Evolutionary conservation across 92 coral and sea anemone species (phyloP).

Genomic region (Virgularia gustaviana): DNA sequence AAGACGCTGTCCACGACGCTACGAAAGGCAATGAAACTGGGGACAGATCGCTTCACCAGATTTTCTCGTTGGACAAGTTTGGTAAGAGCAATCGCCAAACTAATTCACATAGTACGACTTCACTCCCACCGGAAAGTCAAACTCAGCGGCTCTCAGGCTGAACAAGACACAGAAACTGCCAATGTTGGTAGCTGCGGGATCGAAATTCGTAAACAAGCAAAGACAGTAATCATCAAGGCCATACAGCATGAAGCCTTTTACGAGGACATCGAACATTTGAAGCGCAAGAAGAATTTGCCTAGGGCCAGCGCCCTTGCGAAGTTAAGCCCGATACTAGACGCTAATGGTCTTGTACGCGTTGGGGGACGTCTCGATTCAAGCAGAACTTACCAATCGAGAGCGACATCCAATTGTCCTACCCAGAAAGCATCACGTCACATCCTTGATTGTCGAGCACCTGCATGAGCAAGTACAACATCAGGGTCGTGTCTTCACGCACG

Average conservation of each 20-base stretch:
- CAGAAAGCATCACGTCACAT: constrained; percentile 30
- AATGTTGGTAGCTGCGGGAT: not conserved
- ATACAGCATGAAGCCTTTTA: constrained; percentile 30
- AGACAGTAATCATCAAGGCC: constrained; percentile 19
- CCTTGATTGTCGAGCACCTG: constrained; percentile 15
- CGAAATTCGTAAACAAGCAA: not conserved
- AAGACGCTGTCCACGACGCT: constrained; percentile 8
- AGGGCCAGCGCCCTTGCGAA: constrained; percentile 33
- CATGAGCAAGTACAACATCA: constrained; percentile 49
- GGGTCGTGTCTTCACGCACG: constrained; percentile 51
- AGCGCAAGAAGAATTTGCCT: constrained; percentile 12
- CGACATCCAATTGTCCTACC: constrained; percentile 52
- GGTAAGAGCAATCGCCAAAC: not conserved
- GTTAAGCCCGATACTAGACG: constrained; percentile 37
- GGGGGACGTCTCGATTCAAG: constrained; percentile 42
- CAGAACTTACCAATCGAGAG: constrained; percentile 33
- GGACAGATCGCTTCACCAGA: constrained; percentile 29
- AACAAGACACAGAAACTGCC: not conserved
- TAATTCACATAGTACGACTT: not conserved
- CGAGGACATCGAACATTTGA: constrained; percentile 17
- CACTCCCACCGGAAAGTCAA: not conserved
- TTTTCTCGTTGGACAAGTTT: constrained; percentile 44
- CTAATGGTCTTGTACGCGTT: constrained; percentile 29
- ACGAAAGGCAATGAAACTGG: not conserved
- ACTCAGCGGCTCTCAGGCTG: too few relatives aligned